phyloP scores from a whole-genome alignment of 2,888 invertebrate species.

The Drosophila merina region DNA sequence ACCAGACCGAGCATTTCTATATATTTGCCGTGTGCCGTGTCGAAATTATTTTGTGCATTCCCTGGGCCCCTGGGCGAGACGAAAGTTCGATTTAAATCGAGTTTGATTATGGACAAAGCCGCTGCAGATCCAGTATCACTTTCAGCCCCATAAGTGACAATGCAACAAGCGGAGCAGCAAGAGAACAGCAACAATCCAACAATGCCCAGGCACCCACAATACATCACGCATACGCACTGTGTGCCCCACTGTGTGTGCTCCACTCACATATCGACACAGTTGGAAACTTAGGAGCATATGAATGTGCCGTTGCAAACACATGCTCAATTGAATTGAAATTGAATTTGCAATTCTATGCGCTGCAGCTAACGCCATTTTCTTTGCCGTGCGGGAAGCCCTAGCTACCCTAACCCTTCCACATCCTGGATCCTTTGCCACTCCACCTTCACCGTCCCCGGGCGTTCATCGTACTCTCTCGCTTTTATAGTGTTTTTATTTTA shows the following conservation, averaged over 20 bases:
- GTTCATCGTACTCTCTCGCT: constrained; percentile 5
- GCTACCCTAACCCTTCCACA: constrained; percentile 4
- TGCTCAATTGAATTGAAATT: constrained; percentile 79
- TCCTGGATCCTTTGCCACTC: constrained; percentile 21
- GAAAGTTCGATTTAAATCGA: constrained; percentile 34
- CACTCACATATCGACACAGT: constrained; percentile 1
- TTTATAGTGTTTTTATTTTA: constrained; percentile 33
- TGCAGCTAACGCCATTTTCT: constrained; percentile 72
- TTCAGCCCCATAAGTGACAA: constrained; percentile 61
- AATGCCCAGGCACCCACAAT: constrained; percentile 50
- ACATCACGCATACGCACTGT: constrained; percentile 27
- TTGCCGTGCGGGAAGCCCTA: constrained; percentile 57
- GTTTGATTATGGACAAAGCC: constrained; percentile 50
- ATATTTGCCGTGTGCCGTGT: too few species aligned
- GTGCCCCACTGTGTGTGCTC: background rate
- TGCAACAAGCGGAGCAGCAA: constrained; percentile 69
- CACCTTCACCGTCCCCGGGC: background rate
- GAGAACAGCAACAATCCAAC: constrained; percentile 43
- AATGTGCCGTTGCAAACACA: constrained; percentile 69
- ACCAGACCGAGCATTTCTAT: background rate
- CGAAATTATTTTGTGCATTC: constrained; percentile 13
- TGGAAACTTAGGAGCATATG: constrained; percentile 55
- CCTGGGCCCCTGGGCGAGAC: constrained; percentile 9
- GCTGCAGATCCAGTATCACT: constrained; percentile 52
- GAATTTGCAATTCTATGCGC: constrained; percentile 77